Evolutionary conservation across 2,797 vertebrate species (phyloP).

Genomic region (Valencia hispanica): DNA sequence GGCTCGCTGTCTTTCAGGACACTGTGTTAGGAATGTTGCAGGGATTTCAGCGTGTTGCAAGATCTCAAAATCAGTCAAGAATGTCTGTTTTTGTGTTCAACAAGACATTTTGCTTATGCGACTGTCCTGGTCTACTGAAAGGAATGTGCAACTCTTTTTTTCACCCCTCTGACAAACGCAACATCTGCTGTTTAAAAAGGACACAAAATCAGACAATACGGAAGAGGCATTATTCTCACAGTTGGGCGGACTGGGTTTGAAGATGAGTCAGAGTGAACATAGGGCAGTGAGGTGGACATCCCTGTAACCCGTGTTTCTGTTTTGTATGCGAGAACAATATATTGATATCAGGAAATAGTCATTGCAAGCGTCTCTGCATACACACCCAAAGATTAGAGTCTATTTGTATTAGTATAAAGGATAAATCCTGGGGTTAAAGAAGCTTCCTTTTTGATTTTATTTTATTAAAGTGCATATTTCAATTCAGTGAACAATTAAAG

Average conservation of each 20-base stretch:
- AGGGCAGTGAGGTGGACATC: conserved; percentile 8
- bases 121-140: conserved; percentile 43
- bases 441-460: neutral
- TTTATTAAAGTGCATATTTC: conserved; percentile 13
- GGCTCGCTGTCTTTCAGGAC: conserved; percentile 30
- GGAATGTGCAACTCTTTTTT: conserved; percentile 43
- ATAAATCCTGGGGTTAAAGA: neutral
- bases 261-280: conserved; percentile 21
- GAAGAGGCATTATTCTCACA: conserved; percentile 18
- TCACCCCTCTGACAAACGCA: neutral
- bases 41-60: conserved; percentile 45
- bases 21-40: conserved; percentile 39
- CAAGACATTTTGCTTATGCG: conserved; percentile 24
- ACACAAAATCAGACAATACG: conserved; percentile 17
- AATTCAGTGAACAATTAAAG: conserved; percentile 1
- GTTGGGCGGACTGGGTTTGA: conserved; percentile 23
- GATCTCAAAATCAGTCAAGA: conserved; percentile 38
- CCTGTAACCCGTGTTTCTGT: neutral
- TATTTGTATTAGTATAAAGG: neutral
- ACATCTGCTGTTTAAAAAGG: conserved; percentile 8
- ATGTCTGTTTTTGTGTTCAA: conserved; percentile 24
- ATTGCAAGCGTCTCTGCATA: neutral
- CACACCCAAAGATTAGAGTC: neutral
- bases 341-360: conserved; percentile 3
- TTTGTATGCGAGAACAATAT: neutral